Conservation (phyloP, 1,140 invertebrate genomes). For the Eulimnadia texana region DNA sequence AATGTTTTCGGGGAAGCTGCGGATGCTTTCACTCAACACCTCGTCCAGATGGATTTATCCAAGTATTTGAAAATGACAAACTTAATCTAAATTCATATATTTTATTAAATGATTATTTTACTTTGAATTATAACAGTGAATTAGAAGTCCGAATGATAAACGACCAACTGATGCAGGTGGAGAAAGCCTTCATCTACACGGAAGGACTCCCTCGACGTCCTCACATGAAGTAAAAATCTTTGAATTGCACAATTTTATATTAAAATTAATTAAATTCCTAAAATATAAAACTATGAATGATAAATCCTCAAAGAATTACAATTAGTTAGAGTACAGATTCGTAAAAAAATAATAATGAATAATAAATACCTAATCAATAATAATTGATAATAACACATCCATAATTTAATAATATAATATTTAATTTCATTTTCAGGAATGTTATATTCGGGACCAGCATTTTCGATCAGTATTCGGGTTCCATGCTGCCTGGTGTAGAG, state of each 20-base stretch:
- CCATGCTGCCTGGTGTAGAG: slow-evolving; percentile 8
- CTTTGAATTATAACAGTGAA: slow-evolving; percentile 9
- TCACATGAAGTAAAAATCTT: slow-evolving; percentile 15
- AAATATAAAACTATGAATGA: background rate
- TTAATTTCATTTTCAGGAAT: slow-evolving; percentile 6
- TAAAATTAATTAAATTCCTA: slow-evolving; percentile 1
- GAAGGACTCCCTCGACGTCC: slow-evolving; percentile 26
- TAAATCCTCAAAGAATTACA: too few species aligned
- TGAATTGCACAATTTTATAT: too few species aligned
- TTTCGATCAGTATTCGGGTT: slow-evolving; percentile 15
- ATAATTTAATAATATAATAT: too few species aligned
- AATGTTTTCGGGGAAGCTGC: slow-evolving; percentile 5
- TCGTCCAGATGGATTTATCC: background rate
- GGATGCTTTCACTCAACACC: background rate
- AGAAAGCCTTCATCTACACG: slow-evolving; percentile 32
- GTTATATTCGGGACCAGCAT: slow-evolving; percentile 12
- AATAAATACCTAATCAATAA: too few species aligned
- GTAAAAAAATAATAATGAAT: too few species aligned
- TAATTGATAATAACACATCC: too few species aligned
- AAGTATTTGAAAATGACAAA: slow-evolving; percentile 3
- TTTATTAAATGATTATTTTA: background rate
- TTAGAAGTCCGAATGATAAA: slow-evolving; percentile 29
- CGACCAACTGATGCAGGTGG: slow-evolving; percentile 34
- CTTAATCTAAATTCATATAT: too few species aligned
- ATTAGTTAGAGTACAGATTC: too few species aligned